Conservation (phyloP, 2,888 invertebrate species). For the Lomographa bimaculata region DNA sequence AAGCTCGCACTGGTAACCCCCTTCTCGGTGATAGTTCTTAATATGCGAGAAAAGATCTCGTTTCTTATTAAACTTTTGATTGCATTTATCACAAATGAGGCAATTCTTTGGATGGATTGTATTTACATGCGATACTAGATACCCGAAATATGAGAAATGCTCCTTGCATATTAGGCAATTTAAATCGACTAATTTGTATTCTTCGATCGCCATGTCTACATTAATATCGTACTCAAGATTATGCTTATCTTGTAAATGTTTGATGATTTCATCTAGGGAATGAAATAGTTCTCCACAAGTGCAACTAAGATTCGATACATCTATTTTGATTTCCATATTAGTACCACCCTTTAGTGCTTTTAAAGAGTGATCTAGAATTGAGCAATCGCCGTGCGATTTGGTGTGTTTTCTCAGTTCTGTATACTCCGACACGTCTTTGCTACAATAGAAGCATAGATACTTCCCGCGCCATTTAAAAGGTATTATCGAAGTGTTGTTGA, state of each 20-base stretch:
- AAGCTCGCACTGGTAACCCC: constrained; percentile 67
- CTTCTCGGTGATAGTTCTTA: constrained; percentile 75
- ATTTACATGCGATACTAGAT: constrained; percentile 71
- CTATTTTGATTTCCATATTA: constrained; percentile 76
- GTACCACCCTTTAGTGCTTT: constrained; percentile 72
- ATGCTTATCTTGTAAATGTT: constrained; percentile 60
- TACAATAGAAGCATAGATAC: constrained; percentile 75
- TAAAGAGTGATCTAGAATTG: constrained; percentile 65
- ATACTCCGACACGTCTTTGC: constrained; percentile 63
- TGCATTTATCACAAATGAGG: constrained; percentile 68
- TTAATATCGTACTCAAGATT: constrained; percentile 61
- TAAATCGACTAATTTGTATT: constrained; percentile 61
- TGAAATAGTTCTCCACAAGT: constrained; percentile 56
- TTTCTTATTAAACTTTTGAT: constrained; percentile 73
- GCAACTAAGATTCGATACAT: constrained; percentile 65
- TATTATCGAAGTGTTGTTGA: constrained; percentile 73
- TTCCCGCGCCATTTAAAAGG: constrained; percentile 79
- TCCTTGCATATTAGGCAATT: constrained; percentile 62
- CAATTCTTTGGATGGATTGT: constrained; percentile 72
- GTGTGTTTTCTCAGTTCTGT: constrained; percentile 64
- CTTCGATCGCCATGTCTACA: constrained; percentile 73
- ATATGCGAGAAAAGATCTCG: constrained; percentile 72
- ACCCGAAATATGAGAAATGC: constrained; percentile 69
- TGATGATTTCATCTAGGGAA: constrained; percentile 51
- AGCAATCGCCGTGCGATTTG: constrained; percentile 65